A percentile compares a stretch with the other conserved stretches of the same genome.
phyloP scores from a whole-genome alignment of 2,113 vertebrate species.

The Hepsetus odoe region DNA sequence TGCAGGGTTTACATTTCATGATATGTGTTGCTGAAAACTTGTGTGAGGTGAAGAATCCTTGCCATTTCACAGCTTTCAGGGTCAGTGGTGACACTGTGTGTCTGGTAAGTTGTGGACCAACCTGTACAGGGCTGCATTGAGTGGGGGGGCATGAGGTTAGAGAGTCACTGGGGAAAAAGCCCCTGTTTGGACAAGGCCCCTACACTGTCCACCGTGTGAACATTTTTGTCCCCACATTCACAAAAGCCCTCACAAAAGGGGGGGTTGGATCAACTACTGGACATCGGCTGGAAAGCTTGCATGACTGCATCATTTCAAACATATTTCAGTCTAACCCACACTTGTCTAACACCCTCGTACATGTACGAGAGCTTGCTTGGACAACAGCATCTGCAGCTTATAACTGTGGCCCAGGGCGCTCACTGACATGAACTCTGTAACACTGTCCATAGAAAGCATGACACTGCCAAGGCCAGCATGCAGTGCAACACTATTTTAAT shows the following conservation, averaged over 20 bases:
- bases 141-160: neutral
- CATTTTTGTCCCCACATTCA: conserved; percentile 42
- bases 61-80: neutral
- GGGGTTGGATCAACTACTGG: conserved; percentile 3
- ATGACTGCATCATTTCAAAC: conserved; percentile 52
- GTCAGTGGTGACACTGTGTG: neutral
- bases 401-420: neutral
- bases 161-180: conserved; percentile 19
- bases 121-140: neutral
- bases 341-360: neutral
- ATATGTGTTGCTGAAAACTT: neutral
- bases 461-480: neutral
- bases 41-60: neutral
- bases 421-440: conserved; percentile 1
- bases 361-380: neutral
- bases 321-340: conserved; percentile 19
- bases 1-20: neutral
- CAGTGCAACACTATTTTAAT: neutral
- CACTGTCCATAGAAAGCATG: neutral
- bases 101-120: conserved; percentile 10
- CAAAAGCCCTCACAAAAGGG: conserved; percentile 31
- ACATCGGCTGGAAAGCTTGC: conserved; percentile 34
- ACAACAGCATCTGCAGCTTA: neutral
- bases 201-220: conserved; percentile 44
- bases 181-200: conserved; percentile 45